A percentile compares a stretch with the other conserved stretches of the same genome.
These are phyloP conservation scores for Phyllostomus discolor DNA, from an alignment of 2,113 vertebrate genomes.

Conservation along the genomic window DNA sequence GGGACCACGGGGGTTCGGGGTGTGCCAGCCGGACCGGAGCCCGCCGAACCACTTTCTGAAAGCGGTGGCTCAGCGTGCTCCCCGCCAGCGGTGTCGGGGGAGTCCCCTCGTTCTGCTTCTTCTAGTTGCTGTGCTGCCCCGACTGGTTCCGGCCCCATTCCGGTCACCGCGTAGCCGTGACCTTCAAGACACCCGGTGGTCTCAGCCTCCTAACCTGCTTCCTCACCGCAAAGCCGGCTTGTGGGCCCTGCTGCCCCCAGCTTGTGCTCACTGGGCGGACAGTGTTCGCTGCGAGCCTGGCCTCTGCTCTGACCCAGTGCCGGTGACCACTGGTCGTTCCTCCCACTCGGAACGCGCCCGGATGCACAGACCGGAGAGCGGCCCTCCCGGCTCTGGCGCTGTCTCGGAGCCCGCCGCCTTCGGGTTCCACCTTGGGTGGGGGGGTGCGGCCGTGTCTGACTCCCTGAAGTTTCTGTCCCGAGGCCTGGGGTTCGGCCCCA, in stretches of 20 bases:
- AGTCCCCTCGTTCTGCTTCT: not conserved
- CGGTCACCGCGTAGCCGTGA: fast-evolving
- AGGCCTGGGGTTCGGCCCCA: not conserved
- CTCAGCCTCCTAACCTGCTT: not conserved
- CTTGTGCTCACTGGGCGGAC: not conserved
- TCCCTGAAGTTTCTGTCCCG: not conserved
- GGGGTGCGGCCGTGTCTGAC: not conserved
- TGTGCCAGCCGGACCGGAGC: too few relatives aligned
- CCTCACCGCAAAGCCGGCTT: fast-evolving
- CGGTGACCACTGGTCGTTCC: not conserved
- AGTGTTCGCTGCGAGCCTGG: too few relatives aligned
- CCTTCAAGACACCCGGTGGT: not conserved
- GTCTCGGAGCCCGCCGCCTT: not conserved
- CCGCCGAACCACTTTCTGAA: too few relatives aligned
- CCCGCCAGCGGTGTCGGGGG: too few relatives aligned
- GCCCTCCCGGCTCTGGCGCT: not conserved
- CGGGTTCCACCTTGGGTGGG: not conserved
- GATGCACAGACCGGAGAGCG: not conserved
- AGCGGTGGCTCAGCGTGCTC: too few relatives aligned
- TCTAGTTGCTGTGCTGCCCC: not conserved
- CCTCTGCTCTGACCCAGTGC: not conserved
- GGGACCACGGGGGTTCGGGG: not conserved
- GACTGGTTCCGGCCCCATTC: too few relatives aligned
- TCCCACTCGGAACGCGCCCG: not conserved
- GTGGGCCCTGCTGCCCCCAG: fast-evolving